A percentile compares a stretch with the other conserved stretches of the same genome.
These are phyloP conservation scores for Lepeophtheirus nordmannii DNA, from an alignment of 2,888 invertebrate species.

Conservation along the genomic window DNA sequence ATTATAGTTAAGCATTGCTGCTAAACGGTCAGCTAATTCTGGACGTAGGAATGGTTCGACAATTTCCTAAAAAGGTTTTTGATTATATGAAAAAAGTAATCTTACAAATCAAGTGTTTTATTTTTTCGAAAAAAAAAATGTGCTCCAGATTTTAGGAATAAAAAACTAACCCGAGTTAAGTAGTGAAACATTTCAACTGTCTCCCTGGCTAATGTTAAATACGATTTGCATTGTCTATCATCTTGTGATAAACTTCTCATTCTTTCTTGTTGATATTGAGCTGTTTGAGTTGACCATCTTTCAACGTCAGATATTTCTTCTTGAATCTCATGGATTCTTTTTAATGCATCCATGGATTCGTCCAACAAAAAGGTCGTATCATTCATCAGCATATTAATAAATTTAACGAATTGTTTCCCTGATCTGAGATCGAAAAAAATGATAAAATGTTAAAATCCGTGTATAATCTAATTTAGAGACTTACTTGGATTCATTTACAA, in stretches of 20 bases:
- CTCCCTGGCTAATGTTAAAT: conserved; percentile 76
- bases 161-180: conserved; percentile 45
- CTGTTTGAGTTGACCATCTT: conserved; percentile 49
- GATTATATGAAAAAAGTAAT: not conserved
- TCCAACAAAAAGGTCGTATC: conserved; percentile 92
- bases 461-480: conserved; percentile 27
- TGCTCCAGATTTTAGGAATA: not conserved
- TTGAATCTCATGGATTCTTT: conserved; percentile 55
- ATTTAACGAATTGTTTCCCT: conserved; percentile 84
- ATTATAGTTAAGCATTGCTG: conserved; percentile 97
- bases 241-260: conserved; percentile 64
- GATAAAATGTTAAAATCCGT: not conserved
- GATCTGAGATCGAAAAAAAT: conserved; percentile 39
- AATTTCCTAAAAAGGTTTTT: conserved; percentile 61
- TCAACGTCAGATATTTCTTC: conserved; percentile 55
- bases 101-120: not conserved
- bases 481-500: conserved; percentile 67
- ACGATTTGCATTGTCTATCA: conserved; percentile 66
- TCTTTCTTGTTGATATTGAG: conserved; percentile 55
- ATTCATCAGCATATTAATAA: conserved; percentile 95
- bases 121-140: not conserved
- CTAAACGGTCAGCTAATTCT: conserved; percentile 79
- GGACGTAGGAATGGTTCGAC: conserved; percentile 84
- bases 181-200: conserved; percentile 98
- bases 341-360: conserved; percentile 78